phyloP scores from a whole-genome alignment of 2,888 invertebrate genomes.

The Drosophila emarginata region DNA sequence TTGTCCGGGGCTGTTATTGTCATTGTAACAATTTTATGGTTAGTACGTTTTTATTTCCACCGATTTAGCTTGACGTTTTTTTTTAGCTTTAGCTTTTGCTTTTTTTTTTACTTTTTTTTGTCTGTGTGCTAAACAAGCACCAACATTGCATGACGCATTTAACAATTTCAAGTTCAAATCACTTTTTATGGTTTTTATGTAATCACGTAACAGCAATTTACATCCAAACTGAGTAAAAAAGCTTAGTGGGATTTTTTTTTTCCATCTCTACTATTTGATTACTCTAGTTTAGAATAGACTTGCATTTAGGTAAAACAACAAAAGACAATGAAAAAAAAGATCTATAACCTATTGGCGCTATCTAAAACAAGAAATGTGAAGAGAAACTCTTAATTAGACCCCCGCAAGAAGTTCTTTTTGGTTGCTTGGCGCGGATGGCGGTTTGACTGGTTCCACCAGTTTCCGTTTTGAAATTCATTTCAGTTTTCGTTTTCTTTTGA shows the following conservation, averaged over 20 bases:
- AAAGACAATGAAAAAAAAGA: constrained; percentile 1
- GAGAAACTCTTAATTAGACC: constrained; percentile 38
- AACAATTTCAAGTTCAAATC: constrained; percentile 68
- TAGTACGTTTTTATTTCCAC: constrained; percentile 61
- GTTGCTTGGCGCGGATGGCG: constrained; percentile 39
- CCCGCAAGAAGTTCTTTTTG: constrained; percentile 60
- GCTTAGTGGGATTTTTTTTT: constrained; percentile 27
- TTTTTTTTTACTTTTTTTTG: constrained; percentile 24
- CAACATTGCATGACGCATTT: constrained; percentile 60
- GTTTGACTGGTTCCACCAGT: constrained; percentile 71
- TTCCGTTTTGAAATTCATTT: constrained; percentile 51
- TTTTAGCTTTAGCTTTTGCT: constrained; percentile 23
- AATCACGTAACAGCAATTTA: constrained; percentile 66
- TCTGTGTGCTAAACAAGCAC: constrained; percentile 34
- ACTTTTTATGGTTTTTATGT: constrained; percentile 61
- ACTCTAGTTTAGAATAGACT: constrained; percentile 1
- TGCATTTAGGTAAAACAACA: not conserved
- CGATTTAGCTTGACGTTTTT: constrained; percentile 41
- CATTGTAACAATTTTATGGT: constrained; percentile 69
- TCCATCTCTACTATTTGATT: not conserved
- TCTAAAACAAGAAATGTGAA: not conserved
- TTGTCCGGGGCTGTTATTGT: constrained; percentile 40
- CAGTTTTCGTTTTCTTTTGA: constrained; percentile 31
- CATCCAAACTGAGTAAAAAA: constrained; percentile 18
- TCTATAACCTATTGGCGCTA: constrained; percentile 1